Evolutionary conservation across 2,888 invertebrate genomes (phyloP).

Genomic region (Lobophora halterata): DNA sequence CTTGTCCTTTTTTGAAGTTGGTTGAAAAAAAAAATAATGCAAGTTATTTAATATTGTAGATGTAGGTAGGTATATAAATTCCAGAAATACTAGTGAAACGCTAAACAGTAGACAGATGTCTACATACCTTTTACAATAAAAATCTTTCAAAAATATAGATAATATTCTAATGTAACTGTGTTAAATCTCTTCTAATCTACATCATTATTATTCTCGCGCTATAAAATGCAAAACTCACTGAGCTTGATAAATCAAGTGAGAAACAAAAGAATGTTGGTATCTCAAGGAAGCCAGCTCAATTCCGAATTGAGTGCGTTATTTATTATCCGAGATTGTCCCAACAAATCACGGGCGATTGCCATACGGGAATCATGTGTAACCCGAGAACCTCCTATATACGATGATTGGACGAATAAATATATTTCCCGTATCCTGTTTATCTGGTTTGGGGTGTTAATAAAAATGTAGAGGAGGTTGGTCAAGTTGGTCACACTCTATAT

Average conservation of each 20-base stretch:
- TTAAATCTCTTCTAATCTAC: neutral
- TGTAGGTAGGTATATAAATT: too few species aligned
- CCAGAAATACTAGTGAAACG: too few species aligned
- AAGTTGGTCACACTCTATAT: too few species aligned
- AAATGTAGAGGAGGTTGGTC: conserved; percentile 69
- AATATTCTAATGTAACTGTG: too few species aligned
- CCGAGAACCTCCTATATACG: conserved; percentile 77
- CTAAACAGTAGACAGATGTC: too few species aligned
- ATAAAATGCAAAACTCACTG: conserved; percentile 48
- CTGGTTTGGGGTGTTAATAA: conserved; percentile 78
- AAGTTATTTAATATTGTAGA: too few species aligned
- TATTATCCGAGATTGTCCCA: conserved; percentile 76
- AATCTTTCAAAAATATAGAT: too few species aligned
- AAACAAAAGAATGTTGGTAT: conserved; percentile 48
- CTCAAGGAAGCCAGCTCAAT: conserved; percentile 72
- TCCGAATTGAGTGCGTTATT: conserved; percentile 70
- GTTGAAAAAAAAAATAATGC: too few species aligned
- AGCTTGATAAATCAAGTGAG: conserved; percentile 51
- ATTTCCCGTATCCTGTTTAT: conserved; percentile 80
- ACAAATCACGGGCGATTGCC: conserved; percentile 75
- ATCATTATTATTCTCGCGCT: conserved; percentile 24
- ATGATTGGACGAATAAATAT: conserved; percentile 81
- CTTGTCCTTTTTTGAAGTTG: too few species aligned
- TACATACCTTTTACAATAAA: too few species aligned
- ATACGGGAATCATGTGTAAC: conserved; percentile 71